Evolutionary conservation across 35 echinoderm and acorn worm species (phyloP).

Genomic region (Apostichopus parvimensis): DNA sequence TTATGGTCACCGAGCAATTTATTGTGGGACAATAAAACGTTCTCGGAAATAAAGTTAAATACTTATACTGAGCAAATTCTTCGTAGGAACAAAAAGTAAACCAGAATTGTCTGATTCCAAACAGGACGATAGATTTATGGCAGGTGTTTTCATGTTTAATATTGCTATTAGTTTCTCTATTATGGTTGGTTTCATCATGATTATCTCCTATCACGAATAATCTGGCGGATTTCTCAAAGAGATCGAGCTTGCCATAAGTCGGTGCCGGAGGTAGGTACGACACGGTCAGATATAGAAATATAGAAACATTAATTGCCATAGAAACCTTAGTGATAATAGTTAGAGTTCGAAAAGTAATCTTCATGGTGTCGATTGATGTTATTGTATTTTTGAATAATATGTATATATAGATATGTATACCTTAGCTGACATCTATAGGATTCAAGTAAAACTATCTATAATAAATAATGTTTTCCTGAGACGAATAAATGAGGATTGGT

Average conservation of each 20-base stretch:
- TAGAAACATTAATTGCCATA: background rate
- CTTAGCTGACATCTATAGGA: too few species aligned
- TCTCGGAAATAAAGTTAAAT: slow-evolving; percentile 19
- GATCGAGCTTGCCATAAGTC: background rate
- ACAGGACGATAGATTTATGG: slow-evolving; percentile 4
- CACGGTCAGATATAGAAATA: background rate
- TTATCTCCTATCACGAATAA: background rate
- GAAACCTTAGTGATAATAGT: slow-evolving; percentile 16
- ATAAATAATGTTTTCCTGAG: too few species aligned
- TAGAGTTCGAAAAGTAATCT: slow-evolving; percentile 10
- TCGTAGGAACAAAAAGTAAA: slow-evolving; percentile 41
- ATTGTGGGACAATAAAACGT: background rate
- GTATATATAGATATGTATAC: too few species aligned
- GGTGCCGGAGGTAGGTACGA: background rate
- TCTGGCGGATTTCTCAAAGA: slow-evolving; percentile 13
- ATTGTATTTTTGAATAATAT: too few species aligned
- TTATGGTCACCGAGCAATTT: slow-evolving; percentile 15
- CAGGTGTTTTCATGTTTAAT: background rate
- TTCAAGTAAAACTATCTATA: too few species aligned
- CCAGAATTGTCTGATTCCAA: slow-evolving; percentile 41
- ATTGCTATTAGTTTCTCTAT: background rate
- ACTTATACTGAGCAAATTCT: slow-evolving; percentile 24
- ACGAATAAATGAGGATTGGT: too few species aligned
- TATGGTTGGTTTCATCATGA: background rate
- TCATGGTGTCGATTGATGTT: background rate